Evolutionary conservation across 1,140 invertebrate species (phyloP), one percentile per base, ranked within the genome.

Genomic region (Chrysomallon squamiferum): DNA sequence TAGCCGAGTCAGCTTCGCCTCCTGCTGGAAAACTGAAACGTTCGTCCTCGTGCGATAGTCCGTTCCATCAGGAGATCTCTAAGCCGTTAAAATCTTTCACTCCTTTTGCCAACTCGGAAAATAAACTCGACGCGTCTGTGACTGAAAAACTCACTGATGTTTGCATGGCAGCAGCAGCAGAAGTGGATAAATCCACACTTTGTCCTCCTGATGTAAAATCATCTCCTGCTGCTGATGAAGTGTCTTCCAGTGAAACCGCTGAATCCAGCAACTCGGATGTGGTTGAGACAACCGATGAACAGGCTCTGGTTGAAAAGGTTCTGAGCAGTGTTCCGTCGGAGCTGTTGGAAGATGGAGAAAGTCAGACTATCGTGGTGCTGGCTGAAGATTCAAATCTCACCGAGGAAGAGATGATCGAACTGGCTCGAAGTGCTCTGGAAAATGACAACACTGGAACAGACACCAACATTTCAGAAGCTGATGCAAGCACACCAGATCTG

Each of bases 391-490:
- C 69, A 18, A 69, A 73, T 35, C 64, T 81, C 18, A 69, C 74
- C 20, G 77, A 79, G 50, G 79, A 80, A 33, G 78, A 79, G 25
- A 73, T 71, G n/a, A 29, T 78, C 4, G 57, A 60, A 35, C 49
- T 81, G 22, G 76, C 75, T 11, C 52, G 67, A 25, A 58, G 64
- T 60, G 66, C 67, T 22, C 27, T 80, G 25, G 35, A 38, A 15
- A 45, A 64, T 5, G 66, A 74, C 20, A 22, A 54, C 13, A 22
- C n/a, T n/a, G 35, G 35, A 5, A 38, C 35, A 38, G 35, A 38
- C 15, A 15, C 35, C 35, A 7, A 38, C 35, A 15, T 38, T 38
- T 38, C 35, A 38, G 15, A 15, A 38, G 6, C 35, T 7, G n/a
- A n/a, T n/a, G n/a, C n/a, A n/a, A n/a, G n/a, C n/a, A n/a, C n/a